Base-by-base conservation (phyloP, 2,888 invertebrate species). In the Drosophila anomelani region DNA sequence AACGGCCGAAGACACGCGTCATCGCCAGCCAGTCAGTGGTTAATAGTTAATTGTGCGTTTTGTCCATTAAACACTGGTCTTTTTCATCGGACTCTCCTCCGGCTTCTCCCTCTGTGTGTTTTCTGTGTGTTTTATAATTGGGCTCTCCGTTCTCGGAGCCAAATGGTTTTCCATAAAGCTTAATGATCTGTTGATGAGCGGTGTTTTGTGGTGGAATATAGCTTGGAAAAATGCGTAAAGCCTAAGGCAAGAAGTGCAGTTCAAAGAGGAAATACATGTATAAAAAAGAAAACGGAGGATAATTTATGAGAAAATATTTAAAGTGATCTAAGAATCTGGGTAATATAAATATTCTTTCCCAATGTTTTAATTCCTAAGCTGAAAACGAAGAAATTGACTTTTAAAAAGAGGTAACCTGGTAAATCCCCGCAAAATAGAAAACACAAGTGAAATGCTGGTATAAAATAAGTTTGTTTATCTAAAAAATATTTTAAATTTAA, bases 1-100 rank as follows among this genome's bases (percentile, higher is more conserved):
- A 66, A 66, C 43, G 66, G 44, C 59, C 53, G 54, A 74, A 74
- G 67, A 59, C 75, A 74, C 75, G 71, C 73, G 73, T 74, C 73
- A 61, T 62, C 71, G 59, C 43, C 39, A 67, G 38, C 32, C 66
- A 67, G 55, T 55, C 68, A 64, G 64, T 64, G 39, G 63, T 38
- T 47, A 32, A 63, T 47, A 36, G 57, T 57, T 68, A 69, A 68
- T 69, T 68, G 68, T 68, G 68, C 68, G 68, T 69, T 68, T 39
- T 68, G 44, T 62, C 47, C 56, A 67, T 67, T 67, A 68, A 56
- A 67, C 56, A 68, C 38, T 47, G 67, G 68, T 68, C 32, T 57
- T 23, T 53, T 55, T 53, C 34, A 53, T 49, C 39, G 34, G 41
- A 26, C 38, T 47, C 47, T 39, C 55, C 47, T 39, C 55, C 13